Conservation (phyloP, 2,113 vertebrate species). For the Aphelocoma coerulescens region DNA sequence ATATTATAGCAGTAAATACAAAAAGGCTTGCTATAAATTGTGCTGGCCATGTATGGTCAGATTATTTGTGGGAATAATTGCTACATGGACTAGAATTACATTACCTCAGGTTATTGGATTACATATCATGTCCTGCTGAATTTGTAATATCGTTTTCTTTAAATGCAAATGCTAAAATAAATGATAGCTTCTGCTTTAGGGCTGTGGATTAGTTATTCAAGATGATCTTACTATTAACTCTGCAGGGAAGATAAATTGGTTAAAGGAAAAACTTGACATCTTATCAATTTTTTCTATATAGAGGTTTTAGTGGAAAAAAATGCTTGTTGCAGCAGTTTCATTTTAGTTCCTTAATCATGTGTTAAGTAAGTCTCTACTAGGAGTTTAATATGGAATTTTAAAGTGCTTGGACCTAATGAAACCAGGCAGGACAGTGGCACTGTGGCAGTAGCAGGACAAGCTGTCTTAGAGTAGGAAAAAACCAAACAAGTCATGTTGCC, state of each 20-base stretch:
- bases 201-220: slow-evolving; percentile 19
- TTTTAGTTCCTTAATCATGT: slow-evolving; percentile 9
- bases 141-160: slow-evolving; percentile 63
- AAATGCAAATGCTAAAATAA: slow-evolving; percentile 68
- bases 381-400: not conserved
- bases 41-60: not conserved
- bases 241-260: slow-evolving; percentile 13
- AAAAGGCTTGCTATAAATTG: slow-evolving; percentile 11
- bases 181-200: slow-evolving; percentile 29
- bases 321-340: slow-evolving; percentile 21
- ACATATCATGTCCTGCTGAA: slow-evolving; percentile 25
- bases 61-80: slow-evolving; percentile 46
- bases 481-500: not conserved
- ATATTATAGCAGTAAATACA: slow-evolving; percentile 30
- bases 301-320: slow-evolving; percentile 36
- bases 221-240: slow-evolving; percentile 45
- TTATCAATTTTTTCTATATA: slow-evolving; percentile 58
- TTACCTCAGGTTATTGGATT: not conserved
- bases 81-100: not conserved
- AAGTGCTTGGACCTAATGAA: not conserved
- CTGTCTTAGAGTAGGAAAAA: not conserved
- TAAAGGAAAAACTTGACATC: slow-evolving; percentile 35
- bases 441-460: not conserved
- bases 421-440: not conserved
- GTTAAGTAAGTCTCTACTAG: not conserved